Base-by-base conservation (phyloP, 2,888 invertebrate species). In the Callinectes sapidus region DNA sequence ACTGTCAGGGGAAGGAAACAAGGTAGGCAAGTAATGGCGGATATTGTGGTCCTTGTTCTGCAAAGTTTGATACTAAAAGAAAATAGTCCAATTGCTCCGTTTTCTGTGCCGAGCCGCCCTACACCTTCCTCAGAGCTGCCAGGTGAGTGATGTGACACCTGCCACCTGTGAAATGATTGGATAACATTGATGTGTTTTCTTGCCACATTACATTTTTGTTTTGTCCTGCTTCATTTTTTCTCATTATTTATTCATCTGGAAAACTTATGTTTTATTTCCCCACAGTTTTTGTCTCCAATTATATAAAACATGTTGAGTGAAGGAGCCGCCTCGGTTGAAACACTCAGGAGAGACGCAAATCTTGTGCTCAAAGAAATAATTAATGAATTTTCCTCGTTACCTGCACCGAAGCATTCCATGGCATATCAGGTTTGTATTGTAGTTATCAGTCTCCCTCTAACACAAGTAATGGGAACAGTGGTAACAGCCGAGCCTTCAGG, bases 121-220 rank as follows among this genome's bases (percentile, higher is more conserved):
- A 10, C 81, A 81, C 13, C 81, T 16, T n/a, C 35, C 81, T 32
- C 35, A 8, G 81, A 81, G 35, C 13, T 6, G 35, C 35, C 81
- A 81, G 81, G 81, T 81, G 81, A 81, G 81, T 81, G 81, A 16
- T 81, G 81, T 81, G 35, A 81, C 81, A 81, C 81, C 28, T 81
- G 16, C 81, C 81, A 35, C 81, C 81, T 81, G 32, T 81, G 32
- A 35, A 81, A 81, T 35, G 1, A 81, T 81, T 81, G 32, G 81
- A 81, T 81, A 81, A 81, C 32, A 35, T 81, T 81, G 28, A 81
- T 81, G 32, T 81, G 81, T 81, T 81, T 81, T 81, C 81, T 81
- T 81, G 81, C 16, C 81, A 81, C 81, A 81, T 71, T 10, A 71
- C 14, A 28, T 32, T 35, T 81, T 35, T 35, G 81, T 81, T 81